Evolutionary conservation across 2,113 vertebrate genomes (phyloP), one percentile per base, ranked within the genome.

Genomic region (Hystrix cristata): DNA sequence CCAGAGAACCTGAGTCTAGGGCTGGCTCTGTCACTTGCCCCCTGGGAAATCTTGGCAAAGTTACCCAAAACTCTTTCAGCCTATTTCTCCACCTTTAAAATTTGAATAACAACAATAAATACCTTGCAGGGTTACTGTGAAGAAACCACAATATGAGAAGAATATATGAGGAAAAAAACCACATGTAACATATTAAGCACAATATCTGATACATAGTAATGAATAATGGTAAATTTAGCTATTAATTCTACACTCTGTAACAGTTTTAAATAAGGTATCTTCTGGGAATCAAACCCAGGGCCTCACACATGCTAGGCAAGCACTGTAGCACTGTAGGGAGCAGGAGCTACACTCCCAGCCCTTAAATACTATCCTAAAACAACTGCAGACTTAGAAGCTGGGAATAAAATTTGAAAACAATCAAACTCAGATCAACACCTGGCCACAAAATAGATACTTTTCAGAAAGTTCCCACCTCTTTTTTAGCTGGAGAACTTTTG

Each of bases 401-500:
- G 84, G 90, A 46, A 84, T 57, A 79, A 90, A 96, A 89, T 5
- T 53, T 25, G 71, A 92, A 19, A 95, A 94, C 38, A 29, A 3
- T 53, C 25, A 88, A 98, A 97, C 43, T 6, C 1, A 5, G 83
- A 83, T 60, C 69, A 85, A 92, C 53, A 87, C 25, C 67, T 0
- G 72, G 31, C 31, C 51, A 67, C 51, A 18, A 69, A n/a, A 89
- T 43, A 93, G 16, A 55, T 7, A 57, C 79, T 57, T 93, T 1
- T 64, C 92, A 65, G 53, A 19, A 92, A 87, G 10, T 72, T 76
- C 92, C 97, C 98, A 99, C 99, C 99, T 99, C 99, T 92, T 98
- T 78, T 98, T 99, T 99, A 93, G 98, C 98, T 51, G 99, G 99
- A 96, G 99, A 99, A 31, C 97, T 97, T 98, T 99, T 99, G 55